A percentile compares a stretch with the other conserved stretches of the same genome.
Conservation (phyloP, 2,888 invertebrate genomes). For the Caenorhabditis angaria region DNA sequence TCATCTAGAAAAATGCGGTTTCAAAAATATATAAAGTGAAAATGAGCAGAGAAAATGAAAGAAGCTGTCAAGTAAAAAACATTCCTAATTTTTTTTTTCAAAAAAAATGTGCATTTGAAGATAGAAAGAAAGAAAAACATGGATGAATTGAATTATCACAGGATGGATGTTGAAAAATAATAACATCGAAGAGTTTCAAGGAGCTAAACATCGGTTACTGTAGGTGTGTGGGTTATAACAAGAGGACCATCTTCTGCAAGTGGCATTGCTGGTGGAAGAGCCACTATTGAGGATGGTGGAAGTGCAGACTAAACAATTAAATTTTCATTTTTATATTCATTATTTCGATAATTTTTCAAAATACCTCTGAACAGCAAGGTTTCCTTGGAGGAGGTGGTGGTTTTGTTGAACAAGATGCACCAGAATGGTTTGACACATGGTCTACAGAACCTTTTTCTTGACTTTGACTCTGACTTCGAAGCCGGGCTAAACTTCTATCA, state of each 20-base stretch:
- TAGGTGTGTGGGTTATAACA: slow-evolving; percentile 57
- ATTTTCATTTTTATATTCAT: background rate
- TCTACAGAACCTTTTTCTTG: background rate
- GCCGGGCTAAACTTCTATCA: slow-evolving; percentile 43
- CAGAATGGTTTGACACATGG: slow-evolving; percentile 9
- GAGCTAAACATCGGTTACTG: slow-evolving; percentile 58
- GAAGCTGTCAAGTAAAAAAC: slow-evolving; percentile 12
- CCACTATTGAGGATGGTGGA: slow-evolving; percentile 52
- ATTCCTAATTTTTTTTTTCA: no score
- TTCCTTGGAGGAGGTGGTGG: slow-evolving; percentile 56
- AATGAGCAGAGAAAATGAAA: slow-evolving; percentile 40
- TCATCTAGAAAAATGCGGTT: background rate
- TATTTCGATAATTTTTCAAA: slow-evolving; percentile 1
- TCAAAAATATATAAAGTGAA: slow-evolving; percentile 29
- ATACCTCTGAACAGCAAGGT: slow-evolving; percentile 56
- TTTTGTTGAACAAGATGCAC: slow-evolving; percentile 14
- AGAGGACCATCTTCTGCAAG: slow-evolving; percentile 57
- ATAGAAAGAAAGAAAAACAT: slow-evolving; percentile 12
- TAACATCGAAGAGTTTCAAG: background rate
- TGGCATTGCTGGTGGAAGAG: slow-evolving; percentile 56
- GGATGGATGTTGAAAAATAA: slow-evolving; percentile 5
- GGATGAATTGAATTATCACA: slow-evolving; percentile 27
- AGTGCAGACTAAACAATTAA: slow-evolving; percentile 53
- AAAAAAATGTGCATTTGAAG: no score
- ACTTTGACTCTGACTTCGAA: slow-evolving; percentile 12